Base-by-base conservation (phyloP, 2,888 invertebrate species). In the Strigamia transsilvanica region DNA sequence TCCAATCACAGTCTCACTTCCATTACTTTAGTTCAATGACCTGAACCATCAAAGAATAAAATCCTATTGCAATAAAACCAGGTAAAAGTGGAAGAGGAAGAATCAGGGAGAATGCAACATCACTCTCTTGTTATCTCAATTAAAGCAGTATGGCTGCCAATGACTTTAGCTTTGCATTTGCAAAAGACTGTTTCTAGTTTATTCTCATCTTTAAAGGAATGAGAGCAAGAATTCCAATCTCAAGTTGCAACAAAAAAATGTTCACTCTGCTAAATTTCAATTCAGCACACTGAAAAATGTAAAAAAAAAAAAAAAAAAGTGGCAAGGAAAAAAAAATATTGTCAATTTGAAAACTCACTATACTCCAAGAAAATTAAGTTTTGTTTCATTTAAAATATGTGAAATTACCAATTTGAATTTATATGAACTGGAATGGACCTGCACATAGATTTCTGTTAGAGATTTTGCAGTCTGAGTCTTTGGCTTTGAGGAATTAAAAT, bases 21-120 rank as follows among this genome's bases (percentile, higher is more conserved):
- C 61, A 66, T 66, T 66, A 66, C 61, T 66, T 23, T 66, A 66
- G 61, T 66, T 66, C 61, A 66, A 66, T 66, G 61, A 66, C 61
- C 61, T 66, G 61, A 66, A 66, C 61, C 61, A 66, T 66, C 61
- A 66, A 23, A 66, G 61, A 12, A 23, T 12, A 66, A 66, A 66
- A 66, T 23, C 61, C 61, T 66, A 66, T 23, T 66, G 61, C 61
- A n/a, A 66, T 66, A 66, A 66, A 66, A 66, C 23, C 21, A 21
- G 61, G 61, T 66, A 15, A 13, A 46, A 46, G 46, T 66, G 46
- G n/a, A 46, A 46, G 46, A 46, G 15, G 46, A 2, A 13, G n/a
- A 46, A 6, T 1, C 1, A 23, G 9, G 2, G 23, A 23, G 9
- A 21, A 7, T 18, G 18, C 18, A 18, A 6, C 12, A 10, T 51